A percentile compares a stretch with the other conserved stretches of the same genome.
These are phyloP conservation scores for Gopherus flavomarginatus DNA, from an alignment of 2,113 vertebrate genomes.

Conservation along the genomic window DNA sequence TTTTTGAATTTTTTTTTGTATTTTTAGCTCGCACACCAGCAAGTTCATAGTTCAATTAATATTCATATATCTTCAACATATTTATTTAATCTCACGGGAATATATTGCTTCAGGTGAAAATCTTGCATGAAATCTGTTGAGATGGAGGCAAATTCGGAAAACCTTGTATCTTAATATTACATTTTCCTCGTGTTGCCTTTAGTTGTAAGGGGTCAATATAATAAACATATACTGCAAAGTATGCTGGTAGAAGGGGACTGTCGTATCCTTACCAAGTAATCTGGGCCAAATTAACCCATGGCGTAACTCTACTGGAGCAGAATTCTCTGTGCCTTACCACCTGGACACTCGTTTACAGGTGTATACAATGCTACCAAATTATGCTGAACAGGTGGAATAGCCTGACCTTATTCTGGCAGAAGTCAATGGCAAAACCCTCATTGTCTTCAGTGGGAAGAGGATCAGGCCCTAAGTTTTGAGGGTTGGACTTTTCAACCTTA, in stretches of 20 bases:
- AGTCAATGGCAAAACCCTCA: background rate
- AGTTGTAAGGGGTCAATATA: background rate
- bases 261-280: background rate
- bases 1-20: too few relatives aligned
- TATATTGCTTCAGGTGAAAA: background rate
- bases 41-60: background rate
- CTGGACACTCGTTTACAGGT: background rate
- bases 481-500: background rate
- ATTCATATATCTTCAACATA: background rate
- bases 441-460: background rate
- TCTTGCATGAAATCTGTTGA: background rate
- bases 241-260: background rate
- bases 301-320: background rate
- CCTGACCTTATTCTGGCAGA: background rate
- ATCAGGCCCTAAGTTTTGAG: background rate
- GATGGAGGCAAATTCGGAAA: background rate
- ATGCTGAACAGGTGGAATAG: background rate
- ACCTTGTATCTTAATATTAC: background rate
- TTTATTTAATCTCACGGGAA: background rate
- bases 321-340: background rate
- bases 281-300: background rate
- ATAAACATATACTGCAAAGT: background rate
- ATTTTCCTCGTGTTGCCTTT: background rate
- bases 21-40: background rate
- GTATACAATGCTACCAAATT: background rate